Evolutionary conservation across 2,113 vertebrate species (phyloP), one percentile per base, ranked within the genome.

Genomic region (Raja brachyura): DNA sequence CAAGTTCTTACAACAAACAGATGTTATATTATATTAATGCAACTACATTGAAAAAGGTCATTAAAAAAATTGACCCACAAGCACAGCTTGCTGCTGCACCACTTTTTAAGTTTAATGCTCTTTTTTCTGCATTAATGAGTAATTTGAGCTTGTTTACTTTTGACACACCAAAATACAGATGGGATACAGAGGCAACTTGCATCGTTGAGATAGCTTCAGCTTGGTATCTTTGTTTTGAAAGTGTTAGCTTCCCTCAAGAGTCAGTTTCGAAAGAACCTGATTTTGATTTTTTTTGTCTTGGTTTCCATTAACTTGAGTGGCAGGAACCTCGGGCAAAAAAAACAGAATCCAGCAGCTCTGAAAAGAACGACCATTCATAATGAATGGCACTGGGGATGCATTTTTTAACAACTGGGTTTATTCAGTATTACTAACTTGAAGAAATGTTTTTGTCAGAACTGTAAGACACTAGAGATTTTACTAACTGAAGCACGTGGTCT

Each of bases 301-400:
- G 56, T 61, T 85, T n/a, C 81, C 14, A 61, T 25, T 25, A 59
- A 11, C 28, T 54, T 86, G 83, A 86, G 61, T 86, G 59, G 83
- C 83, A 86, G 83, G 1, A 31, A 85, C 54, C 81, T 13, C 22
- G 81, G 56, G 54, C 81, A 18, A 63, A 86, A 61, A 10, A 73
- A 73, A 73, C 59, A 63, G 61, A 63, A 85, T 61, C 54, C 20
- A 85, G 59, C 59, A 86, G 83, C 83, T 63, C 28, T 86, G 83
- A 86, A 54, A 86, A 25, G 13, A 61, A 63, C n/a, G 25, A 31
- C 28, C 83, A 86, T 86, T 86, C 83, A 86, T 86, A 86, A 86
- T 86, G 13, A 59, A 86, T 86, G 56, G 61, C 83, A 63, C 59
- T 61, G 61, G 83, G 59, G 59, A 86, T 86, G n/a, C 56, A 86